These are phyloP conservation scores for Forbesichthys agassizii DNA, from an alignment of 2,113 vertebrate species.

Conservation along the genomic window DNA sequence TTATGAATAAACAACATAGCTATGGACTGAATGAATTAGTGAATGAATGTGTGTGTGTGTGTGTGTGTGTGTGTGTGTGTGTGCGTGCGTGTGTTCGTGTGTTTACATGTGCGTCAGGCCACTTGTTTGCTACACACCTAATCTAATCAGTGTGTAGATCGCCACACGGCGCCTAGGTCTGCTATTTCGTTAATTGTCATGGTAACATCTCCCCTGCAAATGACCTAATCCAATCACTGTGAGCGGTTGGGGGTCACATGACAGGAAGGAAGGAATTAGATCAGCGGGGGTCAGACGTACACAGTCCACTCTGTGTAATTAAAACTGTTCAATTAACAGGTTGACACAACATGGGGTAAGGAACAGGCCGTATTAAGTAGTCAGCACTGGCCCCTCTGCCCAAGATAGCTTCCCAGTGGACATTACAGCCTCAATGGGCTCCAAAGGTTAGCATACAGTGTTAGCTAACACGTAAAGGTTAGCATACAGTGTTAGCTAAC, in stretches of 20 bases:
- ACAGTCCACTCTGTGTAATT: conserved; percentile 69
- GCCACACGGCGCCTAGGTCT: conserved; percentile 18
- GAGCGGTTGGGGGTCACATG: conserved; percentile 72
- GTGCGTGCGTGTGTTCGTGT: not conserved
- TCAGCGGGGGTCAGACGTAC: conserved; percentile 75
- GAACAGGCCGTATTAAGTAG: conserved; percentile 6
- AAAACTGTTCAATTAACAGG: conserved; percentile 70
- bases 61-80: conserved; percentile 4
- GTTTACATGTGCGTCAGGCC: not conserved
- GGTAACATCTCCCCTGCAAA: conserved; percentile 78
- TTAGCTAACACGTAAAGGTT: too few relatives aligned
- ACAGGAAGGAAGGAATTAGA: conserved; percentile 77
- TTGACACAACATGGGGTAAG: conserved; percentile 41
- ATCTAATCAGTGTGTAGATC: conserved; percentile 55
- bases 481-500: too few relatives aligned
- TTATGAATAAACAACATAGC: too few relatives aligned
- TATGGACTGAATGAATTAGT: too few relatives aligned
- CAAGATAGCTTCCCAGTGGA: too few relatives aligned
- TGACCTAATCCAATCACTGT: conserved; percentile 84
- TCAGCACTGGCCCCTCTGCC: not conserved
- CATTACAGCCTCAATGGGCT: too few relatives aligned
- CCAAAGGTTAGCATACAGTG: too few relatives aligned
- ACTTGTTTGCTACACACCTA: not conserved
- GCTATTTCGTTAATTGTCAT: conserved; percentile 77
- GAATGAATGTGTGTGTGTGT: not conserved